Evolutionary conservation across 2,797 vertebrate species (phyloP).

Genomic region (Percopsis omiscomaycus): DNA sequence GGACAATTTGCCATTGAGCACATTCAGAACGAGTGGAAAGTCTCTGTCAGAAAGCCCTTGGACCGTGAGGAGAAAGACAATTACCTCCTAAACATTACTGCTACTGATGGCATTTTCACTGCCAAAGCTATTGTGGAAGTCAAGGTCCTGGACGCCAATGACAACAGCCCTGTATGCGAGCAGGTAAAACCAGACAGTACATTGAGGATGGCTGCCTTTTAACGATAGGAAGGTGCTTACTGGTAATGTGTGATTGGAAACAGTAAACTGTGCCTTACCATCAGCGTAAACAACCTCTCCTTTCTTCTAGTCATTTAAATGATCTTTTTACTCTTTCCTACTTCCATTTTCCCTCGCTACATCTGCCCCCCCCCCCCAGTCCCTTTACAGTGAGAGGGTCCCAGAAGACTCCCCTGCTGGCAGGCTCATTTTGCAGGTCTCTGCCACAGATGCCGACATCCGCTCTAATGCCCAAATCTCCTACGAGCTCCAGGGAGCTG

Average conservation of each 20-base stretch:
- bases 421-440: slow-evolving; percentile 89
- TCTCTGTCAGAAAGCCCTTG: slow-evolving; percentile 91
- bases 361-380: slow-evolving; percentile 67
- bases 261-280: background rate
- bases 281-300: no score
- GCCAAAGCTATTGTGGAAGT: slow-evolving; percentile 94
- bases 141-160: slow-evolving; percentile 97
- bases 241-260: background rate
- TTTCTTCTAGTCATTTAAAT: background rate
- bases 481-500: slow-evolving; percentile 86
- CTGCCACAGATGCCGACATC: slow-evolving; percentile 91
- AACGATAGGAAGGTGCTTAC: slow-evolving; percentile 16
- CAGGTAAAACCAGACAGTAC: slow-evolving; percentile 78
- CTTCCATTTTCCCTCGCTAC: background rate
- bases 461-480: slow-evolving; percentile 94
- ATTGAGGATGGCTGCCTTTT: slow-evolving; percentile 4
- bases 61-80: slow-evolving; percentile 94
- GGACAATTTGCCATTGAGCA: slow-evolving; percentile 95
- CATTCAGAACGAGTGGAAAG: slow-evolving; percentile 95
- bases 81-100: slow-evolving; percentile 95
- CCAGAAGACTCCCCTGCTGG: slow-evolving; percentile 89
- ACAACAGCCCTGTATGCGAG: slow-evolving; percentile 94
- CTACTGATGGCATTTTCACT: slow-evolving; percentile 93
- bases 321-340: background rate
- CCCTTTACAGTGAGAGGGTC: slow-evolving; percentile 84